Evolutionary conservation across 1,140 invertebrate genomes (phyloP).

Genomic region (Drosophila repletoides): DNA sequence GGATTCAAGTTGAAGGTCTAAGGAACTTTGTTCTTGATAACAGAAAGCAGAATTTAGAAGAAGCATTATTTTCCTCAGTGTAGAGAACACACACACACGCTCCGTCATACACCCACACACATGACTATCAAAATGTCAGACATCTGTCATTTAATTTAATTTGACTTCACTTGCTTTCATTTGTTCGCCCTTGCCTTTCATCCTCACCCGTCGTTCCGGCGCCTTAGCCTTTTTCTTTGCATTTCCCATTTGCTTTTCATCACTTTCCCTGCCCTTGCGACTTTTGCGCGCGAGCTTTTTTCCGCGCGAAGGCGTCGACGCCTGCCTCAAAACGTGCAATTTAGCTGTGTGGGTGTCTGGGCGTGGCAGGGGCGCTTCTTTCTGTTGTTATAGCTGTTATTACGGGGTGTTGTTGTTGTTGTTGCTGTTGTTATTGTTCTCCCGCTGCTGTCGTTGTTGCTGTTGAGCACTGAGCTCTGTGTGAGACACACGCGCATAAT

Average conservation of each 20-base stretch:
- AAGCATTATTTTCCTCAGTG: too few relatives aligned
- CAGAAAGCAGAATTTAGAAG: too few relatives aligned
- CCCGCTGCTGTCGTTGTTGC: constrained; percentile 25
- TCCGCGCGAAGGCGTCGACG: constrained; percentile 58
- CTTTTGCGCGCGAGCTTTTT: constrained; percentile 23
- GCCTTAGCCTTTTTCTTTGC: not conserved
- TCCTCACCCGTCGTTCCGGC: too few relatives aligned
- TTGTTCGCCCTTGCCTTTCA: constrained; percentile 38
- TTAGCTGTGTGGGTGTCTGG: constrained; percentile 37
- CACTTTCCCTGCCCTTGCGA: constrained; percentile 7
- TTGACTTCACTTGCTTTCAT: constrained; percentile 80
- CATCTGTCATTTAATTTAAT: constrained; percentile 81
- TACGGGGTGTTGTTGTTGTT: constrained; percentile 33
- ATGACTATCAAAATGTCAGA: constrained; percentile 78
- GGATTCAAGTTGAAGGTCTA: too few relatives aligned
- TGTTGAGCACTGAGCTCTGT: constrained; percentile 17
- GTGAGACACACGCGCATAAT: constrained; percentile 62
- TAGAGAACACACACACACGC: not conserved
- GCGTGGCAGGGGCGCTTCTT: constrained; percentile 23
- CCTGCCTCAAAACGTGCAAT: constrained; percentile 70
- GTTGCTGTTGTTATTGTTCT: not conserved
- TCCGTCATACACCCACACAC: constrained; percentile 34
- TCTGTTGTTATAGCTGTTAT: constrained; percentile 58
- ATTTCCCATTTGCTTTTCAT: constrained; percentile 6
- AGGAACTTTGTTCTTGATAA: too few relatives aligned